Base-by-base conservation (phyloP, 2,797 vertebrate species). In the Brachyrhaphis roseni region DNA sequence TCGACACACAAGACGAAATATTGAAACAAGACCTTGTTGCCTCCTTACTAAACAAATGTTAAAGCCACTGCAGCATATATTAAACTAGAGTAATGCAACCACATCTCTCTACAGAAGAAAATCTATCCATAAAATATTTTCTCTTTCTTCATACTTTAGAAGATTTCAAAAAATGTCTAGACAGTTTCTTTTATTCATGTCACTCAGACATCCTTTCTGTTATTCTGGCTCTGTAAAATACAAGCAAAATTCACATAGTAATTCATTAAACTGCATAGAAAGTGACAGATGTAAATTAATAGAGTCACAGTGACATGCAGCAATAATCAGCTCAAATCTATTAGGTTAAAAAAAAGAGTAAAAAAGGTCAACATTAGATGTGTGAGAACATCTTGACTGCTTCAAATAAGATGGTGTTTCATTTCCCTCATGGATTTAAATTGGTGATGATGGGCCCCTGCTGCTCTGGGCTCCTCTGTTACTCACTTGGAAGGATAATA, bases 401-500 rank as follows among this genome's bases (percentile, higher is more conserved):
- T 87, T 34, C 79, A 75, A 87, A 72, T 77, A 81, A 64, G 57
- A 82, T 62, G 73, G 41, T 72, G 84, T 90, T 84, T 87, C 46
- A 84, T 84, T 91, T 90, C 74, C 78, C 91, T 82, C 74, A 26
- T 73, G 66, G 85, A 76, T 89, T 89, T 86, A 86, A 91, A 90
- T 89, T 87, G 84, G 78, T 81, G 85, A 81, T 80, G 81, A 89
- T 88, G 86, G 84, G 74, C 70, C 81, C 84, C 87, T 82, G 84
- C 89, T 90, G 91, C 55, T 90, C 82, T 71, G 41, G 57, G 71
- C 79, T 62, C 82, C 72, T 82, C 79, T 77, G 87, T 90, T 89
- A 86, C 82, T 87, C 84, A 89, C 86, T 86, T 78, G 78, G 78
- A 87, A 79, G 85, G 85, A 87, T 88, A 86, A 84, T 82, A 86